phyloP scores from a whole-genome alignment of 2,797 vertebrate species.

The Mormyrus hasselquistii region DNA sequence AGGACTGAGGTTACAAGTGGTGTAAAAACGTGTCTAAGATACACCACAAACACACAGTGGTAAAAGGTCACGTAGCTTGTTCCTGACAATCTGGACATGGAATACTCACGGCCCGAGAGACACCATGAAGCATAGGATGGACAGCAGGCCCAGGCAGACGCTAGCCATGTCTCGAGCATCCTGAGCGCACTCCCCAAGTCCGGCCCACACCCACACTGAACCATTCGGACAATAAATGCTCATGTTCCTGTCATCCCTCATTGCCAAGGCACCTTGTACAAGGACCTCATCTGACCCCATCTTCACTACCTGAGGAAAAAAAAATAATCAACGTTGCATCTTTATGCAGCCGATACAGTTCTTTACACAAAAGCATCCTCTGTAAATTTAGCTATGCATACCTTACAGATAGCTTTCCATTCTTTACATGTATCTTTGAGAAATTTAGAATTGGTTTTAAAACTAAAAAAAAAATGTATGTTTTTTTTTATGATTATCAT shows the following conservation, averaged over 20 bases:
- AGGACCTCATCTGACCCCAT: constrained; percentile 43
- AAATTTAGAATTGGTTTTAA: neutral
- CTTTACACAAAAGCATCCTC: neutral
- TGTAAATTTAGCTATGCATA: neutral
- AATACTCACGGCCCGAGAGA: constrained; percentile 82
- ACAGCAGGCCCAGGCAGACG: constrained; percentile 74
- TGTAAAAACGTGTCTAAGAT: neutral
- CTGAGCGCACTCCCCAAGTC: constrained; percentile 76
- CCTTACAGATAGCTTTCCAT: neutral
- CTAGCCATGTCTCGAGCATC: constrained; percentile 78
- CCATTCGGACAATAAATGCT: constrained; percentile 76
- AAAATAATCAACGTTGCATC: neutral
- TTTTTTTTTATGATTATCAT: neutral
- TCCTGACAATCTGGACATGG: neutral
- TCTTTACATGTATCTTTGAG: neutral
- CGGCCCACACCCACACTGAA: constrained; percentile 73
- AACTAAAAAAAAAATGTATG: no score
- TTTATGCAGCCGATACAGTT: neutral
- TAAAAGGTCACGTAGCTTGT: neutral
- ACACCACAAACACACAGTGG: neutral
- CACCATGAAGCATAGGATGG: constrained; percentile 80
- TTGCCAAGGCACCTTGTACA: constrained; percentile 18
- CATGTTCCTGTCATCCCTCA: constrained; percentile 53
- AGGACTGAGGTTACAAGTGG: neutral
- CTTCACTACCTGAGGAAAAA: constrained; percentile 21